Evolutionary conservation across 2,888 invertebrate genomes (phyloP).

Genomic region (Latrodectus hesperus): DNA sequence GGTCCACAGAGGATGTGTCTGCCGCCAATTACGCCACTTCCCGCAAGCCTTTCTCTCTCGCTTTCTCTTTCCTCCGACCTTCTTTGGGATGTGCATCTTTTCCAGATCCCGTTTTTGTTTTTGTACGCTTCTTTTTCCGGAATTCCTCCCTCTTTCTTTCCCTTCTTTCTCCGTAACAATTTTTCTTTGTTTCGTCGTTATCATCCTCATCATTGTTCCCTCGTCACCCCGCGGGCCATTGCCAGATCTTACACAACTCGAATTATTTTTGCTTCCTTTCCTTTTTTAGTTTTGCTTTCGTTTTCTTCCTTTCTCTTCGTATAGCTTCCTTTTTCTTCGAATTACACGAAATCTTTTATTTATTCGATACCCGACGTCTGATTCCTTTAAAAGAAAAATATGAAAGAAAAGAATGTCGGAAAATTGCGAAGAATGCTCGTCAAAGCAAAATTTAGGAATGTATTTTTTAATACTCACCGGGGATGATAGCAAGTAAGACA

Average conservation of each 20-base stretch:
- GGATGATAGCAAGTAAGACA: no score
- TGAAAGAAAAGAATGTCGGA: no score
- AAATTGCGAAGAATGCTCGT: no score
- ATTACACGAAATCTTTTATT: no score
- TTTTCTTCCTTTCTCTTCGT: neutral
- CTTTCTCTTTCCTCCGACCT: slow-evolving; percentile 9
- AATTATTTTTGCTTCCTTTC: neutral
- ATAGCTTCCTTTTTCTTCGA: neutral
- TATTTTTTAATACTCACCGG: no score
- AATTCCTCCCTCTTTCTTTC: neutral
- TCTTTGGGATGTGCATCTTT: neutral
- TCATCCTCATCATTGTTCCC: neutral
- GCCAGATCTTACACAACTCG: neutral
- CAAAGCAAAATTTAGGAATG: no score
- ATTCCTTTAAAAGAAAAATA: no score
- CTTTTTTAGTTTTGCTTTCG: neutral
- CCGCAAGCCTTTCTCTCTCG: neutral
- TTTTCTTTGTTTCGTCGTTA: slow-evolving; percentile 6
- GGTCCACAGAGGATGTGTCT: slow-evolving; percentile 14
- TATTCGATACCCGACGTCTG: no score
- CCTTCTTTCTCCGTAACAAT: neutral
- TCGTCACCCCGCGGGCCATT: neutral
- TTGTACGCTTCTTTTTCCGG: neutral
- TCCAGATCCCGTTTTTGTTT: slow-evolving; percentile 15
- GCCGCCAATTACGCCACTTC: slow-evolving; percentile 52